These are phyloP conservation scores for Kuschelorhynchus macadamiae DNA, from an alignment of 2,888 invertebrate genomes.

Conservation along the genomic window DNA sequence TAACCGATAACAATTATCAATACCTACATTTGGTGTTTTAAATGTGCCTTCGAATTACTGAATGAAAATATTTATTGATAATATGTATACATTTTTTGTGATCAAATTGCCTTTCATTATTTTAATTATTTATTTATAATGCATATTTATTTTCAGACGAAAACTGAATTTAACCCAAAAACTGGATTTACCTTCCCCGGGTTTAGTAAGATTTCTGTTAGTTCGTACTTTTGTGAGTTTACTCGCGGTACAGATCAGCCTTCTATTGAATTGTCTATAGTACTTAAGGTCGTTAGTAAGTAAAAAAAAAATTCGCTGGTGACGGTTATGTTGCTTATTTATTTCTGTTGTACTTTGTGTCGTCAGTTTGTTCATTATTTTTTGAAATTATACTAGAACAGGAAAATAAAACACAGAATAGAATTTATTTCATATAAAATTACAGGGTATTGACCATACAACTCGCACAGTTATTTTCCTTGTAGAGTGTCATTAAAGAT, in stretches of 20 bases:
- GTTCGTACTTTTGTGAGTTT: constrained; percentile 61
- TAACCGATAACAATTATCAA: too few relatives aligned
- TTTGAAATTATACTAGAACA: too few relatives aligned
- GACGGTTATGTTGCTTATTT: constrained; percentile 27
- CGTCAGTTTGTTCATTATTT: not conserved
- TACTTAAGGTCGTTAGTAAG: constrained; percentile 53
- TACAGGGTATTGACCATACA: too few relatives aligned
- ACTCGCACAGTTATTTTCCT: too few relatives aligned
- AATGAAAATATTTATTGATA: too few relatives aligned
- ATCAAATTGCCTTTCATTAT: constrained; percentile 30
- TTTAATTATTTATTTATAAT: not conserved
- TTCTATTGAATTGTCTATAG: constrained; percentile 17
- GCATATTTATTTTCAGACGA: constrained; percentile 56
- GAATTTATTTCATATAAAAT: too few relatives aligned
- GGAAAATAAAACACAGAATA: too few relatives aligned
- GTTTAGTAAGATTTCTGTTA: constrained; percentile 60
- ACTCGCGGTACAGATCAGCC: constrained; percentile 24
- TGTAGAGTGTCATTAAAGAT: too few relatives aligned
- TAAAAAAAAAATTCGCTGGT: constrained; percentile 46
- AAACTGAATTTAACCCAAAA: constrained; percentile 67
- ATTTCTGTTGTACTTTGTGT: constrained; percentile 14
- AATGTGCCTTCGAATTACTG: too few relatives aligned
- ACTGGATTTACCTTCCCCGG: constrained; percentile 67
- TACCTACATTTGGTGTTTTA: too few relatives aligned
- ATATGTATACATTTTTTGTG: too few relatives aligned